Evolutionary conservation across 2,888 invertebrate species (phyloP), one percentile per base, ranked within the genome.

Genomic region (Tuta absoluta): DNA sequence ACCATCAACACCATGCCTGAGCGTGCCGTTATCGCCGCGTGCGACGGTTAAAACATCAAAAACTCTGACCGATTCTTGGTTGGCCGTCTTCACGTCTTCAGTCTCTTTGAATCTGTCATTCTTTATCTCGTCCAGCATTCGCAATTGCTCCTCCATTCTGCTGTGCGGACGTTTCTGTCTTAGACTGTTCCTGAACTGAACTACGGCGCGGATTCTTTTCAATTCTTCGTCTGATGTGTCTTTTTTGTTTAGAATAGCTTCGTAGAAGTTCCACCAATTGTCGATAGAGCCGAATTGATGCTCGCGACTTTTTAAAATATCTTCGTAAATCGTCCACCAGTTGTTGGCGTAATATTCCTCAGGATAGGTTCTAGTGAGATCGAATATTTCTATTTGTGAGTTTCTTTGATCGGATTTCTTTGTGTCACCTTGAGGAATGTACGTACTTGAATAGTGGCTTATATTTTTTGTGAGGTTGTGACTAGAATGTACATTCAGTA

Each of bases 271-370:
- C 92, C 92, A 92, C 92, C 92, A 92, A 67, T 87, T 87, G 63
- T 92, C 92, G 17, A 92, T 85, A 0, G 90, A 86, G 0, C 92
- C 92, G 74, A 90, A 92, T 68, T 92, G 92, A 23, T 84, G 81
- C 58, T 91, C 90, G 0, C 92, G 76, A 38, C 78, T 90, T 58
- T 85, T 89, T 0, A 92, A 65, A 0, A 92, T 75, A 23, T 91
- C 91, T 67, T 91, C 89, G 76, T 92, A 92, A 0, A 92, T 92
- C 0, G 78, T 72, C 92, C 92, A 92, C 92, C 92, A 92, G 63
- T 92, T 92, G 70, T 92, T 92, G 0, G 92, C 92, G 73, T 92
- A 92, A 65, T 91, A 92, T 67, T 92, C 81, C 51, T 78, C 68
- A 0, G 92, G 92, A 65, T 92, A 92, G 0, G 89, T 88, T 0